Evolutionary conservation across 2,797 vertebrate species (phyloP).

Genomic region (Intellagama lesueurii): DNA sequence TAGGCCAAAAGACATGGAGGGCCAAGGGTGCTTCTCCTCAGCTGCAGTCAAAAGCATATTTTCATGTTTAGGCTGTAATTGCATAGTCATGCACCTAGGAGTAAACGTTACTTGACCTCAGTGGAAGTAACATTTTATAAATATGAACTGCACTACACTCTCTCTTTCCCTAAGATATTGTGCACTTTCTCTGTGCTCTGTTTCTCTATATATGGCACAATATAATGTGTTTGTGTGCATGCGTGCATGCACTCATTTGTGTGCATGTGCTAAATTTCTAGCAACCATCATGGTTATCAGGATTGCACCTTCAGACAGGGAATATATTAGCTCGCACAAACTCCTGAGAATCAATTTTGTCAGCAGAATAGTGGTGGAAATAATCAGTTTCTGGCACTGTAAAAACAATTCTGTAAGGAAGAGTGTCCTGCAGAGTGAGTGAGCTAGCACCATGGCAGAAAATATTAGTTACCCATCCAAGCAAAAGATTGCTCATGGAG

Average conservation of each 20-base stretch:
- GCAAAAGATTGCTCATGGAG: background rate
- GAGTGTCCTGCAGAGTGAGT: background rate
- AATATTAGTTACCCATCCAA: background rate
- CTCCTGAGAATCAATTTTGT: background rate
- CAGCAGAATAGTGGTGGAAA: background rate
- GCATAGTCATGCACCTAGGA: no score
- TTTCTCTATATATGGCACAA: background rate
- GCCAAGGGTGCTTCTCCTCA: no score
- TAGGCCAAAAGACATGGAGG: background rate
- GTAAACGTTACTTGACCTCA: background rate
- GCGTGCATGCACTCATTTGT: background rate
- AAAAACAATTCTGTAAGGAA: background rate
- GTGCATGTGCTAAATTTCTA: background rate
- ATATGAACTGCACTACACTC: background rate
- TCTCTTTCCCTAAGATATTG: background rate
- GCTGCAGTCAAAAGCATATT: background rate
- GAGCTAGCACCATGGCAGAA: background rate
- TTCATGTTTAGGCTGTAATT: background rate
- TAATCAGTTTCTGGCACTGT: background rate
- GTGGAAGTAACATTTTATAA: background rate
- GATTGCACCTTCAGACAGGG: background rate
- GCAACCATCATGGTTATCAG: background rate
- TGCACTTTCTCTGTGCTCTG: background rate
- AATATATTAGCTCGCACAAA: background rate
- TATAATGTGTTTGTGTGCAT: background rate